Evolutionary conservation across 2,888 invertebrate genomes (phyloP).

Genomic region (Aphrophora alni): DNA sequence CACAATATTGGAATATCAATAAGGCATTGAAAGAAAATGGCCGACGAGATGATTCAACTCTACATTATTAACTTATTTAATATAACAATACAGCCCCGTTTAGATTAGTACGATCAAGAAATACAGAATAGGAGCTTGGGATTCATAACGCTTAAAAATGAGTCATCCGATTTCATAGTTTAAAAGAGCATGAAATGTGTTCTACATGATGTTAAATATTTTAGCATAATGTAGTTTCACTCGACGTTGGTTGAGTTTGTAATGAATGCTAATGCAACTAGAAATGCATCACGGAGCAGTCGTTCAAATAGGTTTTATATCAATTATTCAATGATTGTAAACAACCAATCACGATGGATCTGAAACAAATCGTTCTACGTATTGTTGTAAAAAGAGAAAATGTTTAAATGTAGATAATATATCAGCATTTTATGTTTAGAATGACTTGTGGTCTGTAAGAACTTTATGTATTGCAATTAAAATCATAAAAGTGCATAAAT

Average conservation of each 20-base stretch:
- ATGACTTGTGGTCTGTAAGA: too few relatives aligned
- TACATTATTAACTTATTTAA: background rate
- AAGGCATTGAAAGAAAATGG: background rate
- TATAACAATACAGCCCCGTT: background rate
- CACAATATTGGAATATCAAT: background rate
- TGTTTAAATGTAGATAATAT: too few relatives aligned
- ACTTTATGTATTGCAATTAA: too few relatives aligned
- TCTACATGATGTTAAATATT: background rate
- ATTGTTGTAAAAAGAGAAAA: slow-evolving; percentile 2
- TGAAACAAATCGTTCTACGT: background rate
- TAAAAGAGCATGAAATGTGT: background rate
- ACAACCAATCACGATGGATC: background rate
- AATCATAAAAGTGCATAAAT: too few relatives aligned
- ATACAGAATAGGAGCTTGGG: background rate
- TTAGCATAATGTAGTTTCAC: background rate
- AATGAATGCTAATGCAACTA: background rate
- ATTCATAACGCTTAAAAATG: background rate
- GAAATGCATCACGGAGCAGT: background rate
- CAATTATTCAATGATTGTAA: background rate
- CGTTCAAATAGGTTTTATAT: background rate
- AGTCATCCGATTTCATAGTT: background rate
- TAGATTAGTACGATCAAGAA: background rate
- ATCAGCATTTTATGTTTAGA: too few relatives aligned
- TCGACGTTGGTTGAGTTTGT: background rate
- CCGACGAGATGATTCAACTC: background rate